These are phyloP conservation scores for Hydriomena furcata DNA, from an alignment of 2,888 invertebrate genomes.

Conservation along the genomic window DNA sequence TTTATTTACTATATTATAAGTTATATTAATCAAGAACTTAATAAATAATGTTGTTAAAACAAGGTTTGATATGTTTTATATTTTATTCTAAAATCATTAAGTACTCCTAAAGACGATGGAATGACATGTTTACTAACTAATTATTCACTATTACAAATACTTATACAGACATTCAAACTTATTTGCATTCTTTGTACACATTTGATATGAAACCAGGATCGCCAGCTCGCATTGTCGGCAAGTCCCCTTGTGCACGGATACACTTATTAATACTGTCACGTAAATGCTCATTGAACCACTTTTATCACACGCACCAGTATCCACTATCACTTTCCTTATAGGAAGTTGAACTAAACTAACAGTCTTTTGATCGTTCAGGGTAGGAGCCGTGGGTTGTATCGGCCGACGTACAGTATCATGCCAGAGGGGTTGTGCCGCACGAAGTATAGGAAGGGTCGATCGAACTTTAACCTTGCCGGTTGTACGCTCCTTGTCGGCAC, in stretches of 20 bases:
- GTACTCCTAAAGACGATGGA: slow-evolving; percentile 51
- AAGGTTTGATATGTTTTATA: slow-evolving; percentile 25
- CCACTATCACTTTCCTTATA: slow-evolving; percentile 76
- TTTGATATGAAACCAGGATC: slow-evolving; percentile 58
- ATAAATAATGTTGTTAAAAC: slow-evolving; percentile 6
- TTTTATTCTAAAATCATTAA: slow-evolving; percentile 55
- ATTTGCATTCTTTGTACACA: slow-evolving; percentile 62
- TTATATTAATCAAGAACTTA: no score
- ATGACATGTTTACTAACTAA: slow-evolving; percentile 52
- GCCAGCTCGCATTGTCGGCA: slow-evolving; percentile 36
- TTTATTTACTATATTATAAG: neutral
- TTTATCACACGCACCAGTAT: slow-evolving; percentile 74
- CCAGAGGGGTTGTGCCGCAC: slow-evolving; percentile 96
- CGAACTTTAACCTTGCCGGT: slow-evolving; percentile 89
- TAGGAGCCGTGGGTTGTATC: slow-evolving; percentile 92
- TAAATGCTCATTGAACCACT: slow-evolving; percentile 72
- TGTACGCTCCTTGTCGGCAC: slow-evolving; percentile 86
- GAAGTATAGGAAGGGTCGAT: slow-evolving; percentile 94
- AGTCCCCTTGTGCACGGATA: slow-evolving; percentile 59
- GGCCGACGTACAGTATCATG: slow-evolving; percentile 93
- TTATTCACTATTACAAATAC: slow-evolving; percentile 50
- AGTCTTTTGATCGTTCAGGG: slow-evolving; percentile 84
- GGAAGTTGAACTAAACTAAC: slow-evolving; percentile 77
- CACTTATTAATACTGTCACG: slow-evolving; percentile 79
- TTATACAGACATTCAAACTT: slow-evolving; percentile 56